Percentiles rank a stretch among this genome's conserved stretches.
These are phyloP conservation scores for Aptenodytes patagonicus DNA, from an alignment of 2,113 vertebrate species.

Conservation along the genomic window DNA sequence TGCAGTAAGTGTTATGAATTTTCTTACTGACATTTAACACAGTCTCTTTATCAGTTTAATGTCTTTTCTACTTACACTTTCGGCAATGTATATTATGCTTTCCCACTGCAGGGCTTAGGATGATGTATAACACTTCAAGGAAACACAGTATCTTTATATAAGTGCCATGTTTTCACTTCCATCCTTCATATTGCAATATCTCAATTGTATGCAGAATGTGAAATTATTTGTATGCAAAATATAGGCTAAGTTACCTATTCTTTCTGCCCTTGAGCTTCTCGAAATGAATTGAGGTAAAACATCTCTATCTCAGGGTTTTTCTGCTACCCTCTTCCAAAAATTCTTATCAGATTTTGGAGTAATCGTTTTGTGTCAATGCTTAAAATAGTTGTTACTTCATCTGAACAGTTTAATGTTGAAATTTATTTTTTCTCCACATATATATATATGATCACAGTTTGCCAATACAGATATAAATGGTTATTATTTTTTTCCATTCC, in stretches of 20 bases:
- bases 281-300: background rate
- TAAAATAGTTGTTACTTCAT: background rate
- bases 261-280: background rate
- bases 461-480: background rate
- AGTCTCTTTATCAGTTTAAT: conserved; percentile 16
- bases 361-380: background rate
- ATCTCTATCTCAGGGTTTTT: background rate
- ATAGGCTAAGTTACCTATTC: background rate
- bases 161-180: background rate
- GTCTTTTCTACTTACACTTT: background rate
- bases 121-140: background rate
- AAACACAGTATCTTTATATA: background rate
- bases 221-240: background rate
- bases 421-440: background rate
- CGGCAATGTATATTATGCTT: background rate
- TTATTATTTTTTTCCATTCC: background rate
- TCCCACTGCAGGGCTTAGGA: background rate
- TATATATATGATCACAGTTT: background rate
- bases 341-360: background rate
- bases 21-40: background rate
- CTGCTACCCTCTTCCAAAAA: background rate
- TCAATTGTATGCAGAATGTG: background rate
- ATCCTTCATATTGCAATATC: background rate
- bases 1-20: background rate
- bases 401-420: background rate